These are phyloP conservation scores for Brachionus rubens DNA, from an alignment of 1,140 invertebrate genomes.

Conservation along the genomic window DNA sequence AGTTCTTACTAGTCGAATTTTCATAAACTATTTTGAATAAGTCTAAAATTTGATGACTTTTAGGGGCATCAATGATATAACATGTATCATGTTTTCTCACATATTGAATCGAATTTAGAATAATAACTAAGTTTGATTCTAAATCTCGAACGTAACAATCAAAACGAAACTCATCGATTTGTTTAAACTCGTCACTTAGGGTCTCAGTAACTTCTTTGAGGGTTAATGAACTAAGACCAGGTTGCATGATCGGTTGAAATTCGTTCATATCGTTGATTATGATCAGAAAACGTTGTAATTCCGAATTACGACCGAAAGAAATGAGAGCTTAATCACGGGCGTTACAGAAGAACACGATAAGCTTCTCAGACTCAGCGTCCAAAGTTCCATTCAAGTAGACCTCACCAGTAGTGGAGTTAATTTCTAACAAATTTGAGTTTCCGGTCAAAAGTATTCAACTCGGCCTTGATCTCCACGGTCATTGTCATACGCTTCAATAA, in stretches of 20 bases:
- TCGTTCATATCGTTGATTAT: constrained; percentile 6
- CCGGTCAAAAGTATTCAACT: constrained; percentile 11
- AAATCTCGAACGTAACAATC: constrained; percentile 31
- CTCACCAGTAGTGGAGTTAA: not conserved
- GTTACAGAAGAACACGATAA: constrained; percentile 9
- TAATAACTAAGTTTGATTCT: constrained; percentile 5
- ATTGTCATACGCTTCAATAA: not conserved
- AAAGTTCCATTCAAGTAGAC: constrained; percentile 43
- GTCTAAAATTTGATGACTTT: not conserved
- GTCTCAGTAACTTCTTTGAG: not conserved
- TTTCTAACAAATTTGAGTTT: constrained; percentile 10
- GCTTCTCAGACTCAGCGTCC: not conserved
- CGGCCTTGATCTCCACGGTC: constrained; percentile 21
- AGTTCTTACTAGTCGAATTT: not conserved
- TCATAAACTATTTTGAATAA: constrained; percentile 33
- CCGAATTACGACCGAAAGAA: constrained; percentile 24
- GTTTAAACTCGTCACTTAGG: not conserved
- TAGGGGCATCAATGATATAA: not conserved
- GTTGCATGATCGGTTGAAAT: not conserved
- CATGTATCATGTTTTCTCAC: not conserved
- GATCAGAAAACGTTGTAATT: constrained; percentile 4
- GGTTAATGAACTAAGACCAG: not conserved
- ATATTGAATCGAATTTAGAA: constrained; percentile 5
- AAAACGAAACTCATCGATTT: not conserved
- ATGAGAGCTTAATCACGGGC: constrained; percentile 12